Evolutionary conservation across 2,888 invertebrate species (phyloP).

Genomic region (Cephus rjabovi): DNA sequence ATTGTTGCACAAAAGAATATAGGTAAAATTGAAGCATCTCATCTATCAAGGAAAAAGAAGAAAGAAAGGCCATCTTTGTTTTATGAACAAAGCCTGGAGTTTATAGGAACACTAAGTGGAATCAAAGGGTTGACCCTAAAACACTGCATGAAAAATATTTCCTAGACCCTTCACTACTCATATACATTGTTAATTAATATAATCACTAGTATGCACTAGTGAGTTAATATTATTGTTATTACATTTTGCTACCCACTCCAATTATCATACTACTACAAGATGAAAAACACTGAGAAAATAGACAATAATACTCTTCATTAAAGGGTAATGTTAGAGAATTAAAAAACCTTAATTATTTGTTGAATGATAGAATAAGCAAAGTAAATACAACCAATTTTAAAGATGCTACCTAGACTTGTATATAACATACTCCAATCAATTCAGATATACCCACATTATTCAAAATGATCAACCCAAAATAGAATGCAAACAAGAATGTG

Average conservation of each 20-base stretch:
- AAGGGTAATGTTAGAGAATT: neutral
- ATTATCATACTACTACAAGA: neutral
- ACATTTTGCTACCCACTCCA: neutral
- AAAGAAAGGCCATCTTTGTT: neutral
- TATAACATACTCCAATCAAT: too few species aligned
- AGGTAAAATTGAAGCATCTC: neutral
- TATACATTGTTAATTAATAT: neutral
- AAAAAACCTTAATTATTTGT: neutral
- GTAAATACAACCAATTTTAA: too few species aligned
- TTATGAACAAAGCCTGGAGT: neutral
- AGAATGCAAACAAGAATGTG: too few species aligned
- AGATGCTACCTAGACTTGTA: too few species aligned
- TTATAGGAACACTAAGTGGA: neutral
- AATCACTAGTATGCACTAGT: neutral
- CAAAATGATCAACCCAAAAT: too few species aligned
- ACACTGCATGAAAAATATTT: neutral
- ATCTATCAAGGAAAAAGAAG: neutral
- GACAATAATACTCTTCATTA: neutral
- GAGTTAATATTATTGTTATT: neutral
- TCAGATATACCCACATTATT: too few species aligned
- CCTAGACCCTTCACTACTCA: neutral
- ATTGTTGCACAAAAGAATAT: neutral
- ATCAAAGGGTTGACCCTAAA: neutral
- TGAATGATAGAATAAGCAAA: too few species aligned
- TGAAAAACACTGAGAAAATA: neutral